Conservation (phyloP, 2,113 vertebrate genomes). For the Stomatorhinus ivindoensis region DNA sequence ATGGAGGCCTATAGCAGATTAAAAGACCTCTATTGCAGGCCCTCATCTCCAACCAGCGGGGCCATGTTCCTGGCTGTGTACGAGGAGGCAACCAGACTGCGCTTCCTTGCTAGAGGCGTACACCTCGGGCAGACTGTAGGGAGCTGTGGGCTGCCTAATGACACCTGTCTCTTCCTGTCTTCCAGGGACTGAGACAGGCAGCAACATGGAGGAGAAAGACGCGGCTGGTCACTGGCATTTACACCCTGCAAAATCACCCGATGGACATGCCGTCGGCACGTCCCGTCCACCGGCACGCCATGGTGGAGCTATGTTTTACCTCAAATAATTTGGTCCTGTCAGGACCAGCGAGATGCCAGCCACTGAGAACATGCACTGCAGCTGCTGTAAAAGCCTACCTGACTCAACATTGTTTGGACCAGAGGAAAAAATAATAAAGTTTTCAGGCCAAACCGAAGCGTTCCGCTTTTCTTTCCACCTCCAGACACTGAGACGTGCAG, state of each 20-base stretch:
- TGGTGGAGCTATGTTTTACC: background rate
- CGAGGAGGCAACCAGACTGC: background rate
- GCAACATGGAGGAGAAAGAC: background rate
- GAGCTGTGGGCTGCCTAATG: background rate
- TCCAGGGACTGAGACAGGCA: constrained; percentile 16
- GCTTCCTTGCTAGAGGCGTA: background rate
- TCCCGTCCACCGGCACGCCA: background rate
- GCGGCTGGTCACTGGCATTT: background rate
- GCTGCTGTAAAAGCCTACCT: background rate
- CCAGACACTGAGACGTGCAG: background rate
- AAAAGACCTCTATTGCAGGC: background rate
- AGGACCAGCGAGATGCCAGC: background rate
- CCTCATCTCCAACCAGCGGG: background rate
- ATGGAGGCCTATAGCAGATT: background rate
- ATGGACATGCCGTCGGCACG: background rate
- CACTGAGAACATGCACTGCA: background rate
- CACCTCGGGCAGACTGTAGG: background rate
- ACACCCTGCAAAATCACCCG: background rate
- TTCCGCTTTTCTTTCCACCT: constrained; percentile 12
- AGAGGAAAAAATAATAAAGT: constrained; percentile 36
- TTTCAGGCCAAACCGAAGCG: constrained; percentile 38
- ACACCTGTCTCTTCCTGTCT: constrained; percentile 28
- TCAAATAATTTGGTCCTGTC: background rate
- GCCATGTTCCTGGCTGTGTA: background rate
- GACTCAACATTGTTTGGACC: constrained; percentile 36